These are phyloP conservation scores for Platysternon megacephalum DNA, from an alignment of 2,113 vertebrate genomes.

Conservation along the genomic window DNA sequence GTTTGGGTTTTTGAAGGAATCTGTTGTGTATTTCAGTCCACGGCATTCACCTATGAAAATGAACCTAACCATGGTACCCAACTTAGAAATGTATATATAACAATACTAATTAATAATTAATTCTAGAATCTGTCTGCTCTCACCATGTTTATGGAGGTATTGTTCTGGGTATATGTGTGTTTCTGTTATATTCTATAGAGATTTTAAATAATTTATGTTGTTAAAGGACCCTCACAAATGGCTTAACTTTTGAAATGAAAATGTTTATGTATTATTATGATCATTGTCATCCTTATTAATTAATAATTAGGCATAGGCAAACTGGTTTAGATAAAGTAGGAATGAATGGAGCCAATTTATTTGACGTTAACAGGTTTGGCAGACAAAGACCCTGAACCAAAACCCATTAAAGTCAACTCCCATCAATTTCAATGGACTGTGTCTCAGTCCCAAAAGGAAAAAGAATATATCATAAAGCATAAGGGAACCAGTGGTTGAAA, in stretches of 20 bases:
- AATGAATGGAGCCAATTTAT: background rate
- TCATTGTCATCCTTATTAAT: background rate
- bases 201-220: background rate
- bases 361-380: fast-evolving
- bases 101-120: background rate
- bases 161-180: background rate
- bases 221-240: background rate
- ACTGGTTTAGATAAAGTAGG: background rate
- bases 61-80: background rate
- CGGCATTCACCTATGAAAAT: background rate
- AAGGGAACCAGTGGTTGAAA: background rate
- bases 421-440: fast-evolving
- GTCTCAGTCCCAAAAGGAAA: background rate
- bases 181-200: background rate
- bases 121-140: background rate
- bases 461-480: fast-evolving
- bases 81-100: background rate
- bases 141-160: background rate
- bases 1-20: background rate
- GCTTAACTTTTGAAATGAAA: background rate
- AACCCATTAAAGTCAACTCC: background rate
- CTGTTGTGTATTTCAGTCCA: background rate
- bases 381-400: background rate
- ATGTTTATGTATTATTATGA: background rate
- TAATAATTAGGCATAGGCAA: background rate